Base-by-base conservation (phyloP, 2,113 vertebrate species). In the Cyprinodon tularosa region DNA sequence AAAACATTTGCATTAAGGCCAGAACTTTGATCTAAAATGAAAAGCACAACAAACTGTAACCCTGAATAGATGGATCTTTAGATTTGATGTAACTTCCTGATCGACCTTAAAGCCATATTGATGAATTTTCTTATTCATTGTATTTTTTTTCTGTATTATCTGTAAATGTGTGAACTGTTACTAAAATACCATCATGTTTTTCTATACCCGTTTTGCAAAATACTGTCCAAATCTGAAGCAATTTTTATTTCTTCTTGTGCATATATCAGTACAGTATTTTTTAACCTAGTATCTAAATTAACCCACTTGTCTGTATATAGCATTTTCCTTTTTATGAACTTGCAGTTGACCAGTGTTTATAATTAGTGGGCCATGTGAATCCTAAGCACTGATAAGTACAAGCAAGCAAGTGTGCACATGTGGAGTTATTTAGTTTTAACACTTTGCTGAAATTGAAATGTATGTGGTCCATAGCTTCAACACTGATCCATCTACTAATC, bases 21-120 rank as follows among this genome's bases (percentile, higher is more conserved):
- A 72, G 63, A 78, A 82, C 42, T 65, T 63, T 76, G 45, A 78
- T 74, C 69, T 66, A 65, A 37, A 61, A 80, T 69, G 68, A 69
- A 36, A 90, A 94, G 92, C 93, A 93, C 92, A 94, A 90, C 37
- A 79, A 42, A 83, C 22, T 73, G 36, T 77, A 84, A 80, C 80
- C 73, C 61, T 60, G 71, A 39, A 84, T 69, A 74, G 80, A 80
- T 84, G 38, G 76, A 83, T 80, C 44, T 17, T 45, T 76, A 67
- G 76, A 82, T 87, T 86, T 63, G 78, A 78, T 83, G 66, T 72
- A 81, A 85, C 71, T 78, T 83, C 83, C 89, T 80, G 90, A 73
- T 86, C 82, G 76, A 47, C 13, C 36, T 66, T 77, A 84, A 93
- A 94, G 92, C 93, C 92, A 94, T 93, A 92, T 75, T 84, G 39